These are phyloP conservation scores for Oncorhynchus clarkii DNA, from an alignment of 2,113 vertebrate species.

Conservation along the genomic window DNA sequence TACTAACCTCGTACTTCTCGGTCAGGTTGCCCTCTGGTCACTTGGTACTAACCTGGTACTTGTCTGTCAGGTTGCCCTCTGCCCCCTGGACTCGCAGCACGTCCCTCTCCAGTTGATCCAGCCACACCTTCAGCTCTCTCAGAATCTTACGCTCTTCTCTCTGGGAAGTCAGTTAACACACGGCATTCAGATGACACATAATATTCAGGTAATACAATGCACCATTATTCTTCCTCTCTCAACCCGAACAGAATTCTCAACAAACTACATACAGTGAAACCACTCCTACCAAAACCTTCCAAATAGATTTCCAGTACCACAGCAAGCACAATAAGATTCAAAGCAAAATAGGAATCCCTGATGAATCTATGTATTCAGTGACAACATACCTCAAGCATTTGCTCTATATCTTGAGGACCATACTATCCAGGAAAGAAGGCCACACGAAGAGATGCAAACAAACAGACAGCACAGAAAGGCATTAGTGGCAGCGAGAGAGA, in stretches of 20 bases:
- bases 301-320: not conserved
- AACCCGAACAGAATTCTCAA: not conserved
- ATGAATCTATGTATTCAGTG: conserved; percentile 27
- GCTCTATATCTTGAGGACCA: conserved; percentile 74
- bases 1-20: conserved; percentile 89
- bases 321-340: conserved; percentile 6
- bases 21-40: conserved; percentile 80
- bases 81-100: conserved; percentile 82
- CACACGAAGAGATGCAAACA: conserved; percentile 60
- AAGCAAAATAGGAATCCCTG: conserved; percentile 14
- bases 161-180: conserved; percentile 57
- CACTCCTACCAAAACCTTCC: not conserved
- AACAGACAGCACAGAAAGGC: conserved; percentile 53
- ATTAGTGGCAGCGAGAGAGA: conserved; percentile 44
- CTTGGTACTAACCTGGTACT: conserved; percentile 79
- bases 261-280: not conserved
- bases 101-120: conserved; percentile 95
- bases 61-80: conserved; percentile 87
- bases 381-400: conserved; percentile 79
- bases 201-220: not conserved
- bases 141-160: conserved; percentile 86
- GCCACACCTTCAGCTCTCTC: conserved; percentile 89
- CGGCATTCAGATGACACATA: not conserved
- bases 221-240: not conserved
- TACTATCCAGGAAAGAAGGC: conserved; percentile 75